Conservation (phyloP, 2,797 vertebrate genomes). For the Luscinia megarhynchos region DNA sequence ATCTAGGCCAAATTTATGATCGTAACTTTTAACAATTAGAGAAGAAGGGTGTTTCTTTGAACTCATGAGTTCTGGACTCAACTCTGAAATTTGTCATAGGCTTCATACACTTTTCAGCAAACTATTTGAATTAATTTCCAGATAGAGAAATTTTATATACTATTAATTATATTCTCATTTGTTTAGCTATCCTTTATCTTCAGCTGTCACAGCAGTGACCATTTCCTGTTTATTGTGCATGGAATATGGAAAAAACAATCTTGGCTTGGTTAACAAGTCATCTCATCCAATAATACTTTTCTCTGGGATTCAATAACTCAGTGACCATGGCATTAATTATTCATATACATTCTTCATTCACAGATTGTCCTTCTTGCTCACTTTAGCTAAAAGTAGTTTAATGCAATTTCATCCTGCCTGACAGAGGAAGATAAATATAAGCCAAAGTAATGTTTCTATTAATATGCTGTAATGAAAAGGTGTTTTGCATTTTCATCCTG, state of each 20-base stretch:
- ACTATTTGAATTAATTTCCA: neutral
- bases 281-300: neutral
- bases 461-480: neutral
- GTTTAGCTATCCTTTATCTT: neutral
- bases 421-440: conserved; percentile 8
- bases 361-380: conserved; percentile 1
- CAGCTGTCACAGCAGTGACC: neutral
- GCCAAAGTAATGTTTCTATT: neutral
- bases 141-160: neutral
- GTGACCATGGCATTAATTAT: neutral
- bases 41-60: neutral
- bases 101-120: neutral
- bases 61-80: neutral
- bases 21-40: neutral
- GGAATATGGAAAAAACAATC: neutral
- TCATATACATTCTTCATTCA: conserved; percentile 8
- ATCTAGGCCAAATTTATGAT: neutral
- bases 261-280: neutral
- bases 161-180: neutral
- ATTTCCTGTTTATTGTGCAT: neutral
- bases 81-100: neutral
- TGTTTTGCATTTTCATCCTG: neutral
- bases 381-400: conserved; percentile 10
- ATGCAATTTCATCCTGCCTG: conserved; percentile 12
- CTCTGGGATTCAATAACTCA: neutral